These are phyloP conservation scores for Crenichthys baileyi DNA, from an alignment of 2,797 vertebrate species.

Conservation along the genomic window DNA sequence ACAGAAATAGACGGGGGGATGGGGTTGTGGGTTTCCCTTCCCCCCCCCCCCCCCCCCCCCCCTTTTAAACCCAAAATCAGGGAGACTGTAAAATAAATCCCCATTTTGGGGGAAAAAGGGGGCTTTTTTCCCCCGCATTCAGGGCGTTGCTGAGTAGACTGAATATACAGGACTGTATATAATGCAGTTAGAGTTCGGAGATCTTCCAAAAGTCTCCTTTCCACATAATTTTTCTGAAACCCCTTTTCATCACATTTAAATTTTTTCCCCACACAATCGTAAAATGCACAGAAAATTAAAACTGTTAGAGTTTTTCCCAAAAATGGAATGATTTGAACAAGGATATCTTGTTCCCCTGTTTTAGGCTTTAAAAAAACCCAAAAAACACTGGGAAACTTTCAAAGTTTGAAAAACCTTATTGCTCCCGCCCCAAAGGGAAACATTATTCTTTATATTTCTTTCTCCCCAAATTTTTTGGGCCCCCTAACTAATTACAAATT, in stretches of 20 bases:
- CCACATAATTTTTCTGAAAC: constrained; percentile 17
- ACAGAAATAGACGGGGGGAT: constrained; percentile 76
- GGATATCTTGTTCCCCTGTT: constrained; percentile 43
- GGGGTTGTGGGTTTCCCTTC: no score
- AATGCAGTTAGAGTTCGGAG: constrained; percentile 41
- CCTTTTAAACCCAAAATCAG: no score
- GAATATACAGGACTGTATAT: constrained; percentile 42
- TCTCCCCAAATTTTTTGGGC: no score
- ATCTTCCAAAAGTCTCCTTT: constrained; percentile 20
- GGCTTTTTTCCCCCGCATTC: no score
- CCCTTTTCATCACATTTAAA: constrained; percentile 15
- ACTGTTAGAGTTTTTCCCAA: constrained; percentile 10
- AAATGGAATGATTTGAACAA: constrained; percentile 32
- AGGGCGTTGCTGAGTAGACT: constrained; percentile 65
- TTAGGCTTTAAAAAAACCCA: constrained; percentile 11
- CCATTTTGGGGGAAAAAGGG: no score
- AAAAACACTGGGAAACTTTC: constrained; percentile 17
- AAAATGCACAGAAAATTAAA: constrained; percentile 5
- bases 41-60: no score
- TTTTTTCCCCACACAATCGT: constrained; percentile 12
- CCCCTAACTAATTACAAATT: not conserved
- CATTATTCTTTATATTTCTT: not conserved
- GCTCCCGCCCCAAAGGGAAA: not conserved
- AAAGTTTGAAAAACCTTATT: not conserved
- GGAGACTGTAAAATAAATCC: constrained; percentile 75